phyloP scores from a whole-genome alignment of 1,140 invertebrate species.

The Hypothenemus hampei region DNA sequence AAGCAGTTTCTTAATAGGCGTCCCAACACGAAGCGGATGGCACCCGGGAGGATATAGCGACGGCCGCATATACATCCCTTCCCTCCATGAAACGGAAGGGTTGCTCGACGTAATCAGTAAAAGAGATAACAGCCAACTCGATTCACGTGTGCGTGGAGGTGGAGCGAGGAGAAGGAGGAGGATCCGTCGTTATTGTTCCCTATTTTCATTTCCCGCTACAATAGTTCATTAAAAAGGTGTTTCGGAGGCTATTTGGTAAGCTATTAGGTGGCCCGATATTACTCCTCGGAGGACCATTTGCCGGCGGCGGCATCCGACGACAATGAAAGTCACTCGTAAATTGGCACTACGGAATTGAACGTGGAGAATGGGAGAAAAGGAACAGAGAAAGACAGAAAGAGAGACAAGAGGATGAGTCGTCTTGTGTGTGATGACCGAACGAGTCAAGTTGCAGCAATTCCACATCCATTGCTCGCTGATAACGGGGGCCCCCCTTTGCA shows the following conservation, averaged over 20 bases:
- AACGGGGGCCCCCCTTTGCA: constrained; percentile 30
- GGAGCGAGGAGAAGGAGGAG: constrained; percentile 26
- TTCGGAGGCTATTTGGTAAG: constrained; percentile 60
- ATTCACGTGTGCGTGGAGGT: constrained; percentile 32
- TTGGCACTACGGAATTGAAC: constrained; percentile 31
- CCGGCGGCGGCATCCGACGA: constrained; percentile 43
- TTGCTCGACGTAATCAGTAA: constrained; percentile 34
- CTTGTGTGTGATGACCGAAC: constrained; percentile 22
- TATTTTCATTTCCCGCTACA: constrained; percentile 60
- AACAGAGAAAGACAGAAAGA: constrained; percentile 14
- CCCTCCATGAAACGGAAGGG: constrained; percentile 37
- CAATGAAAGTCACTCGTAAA: constrained; percentile 45
- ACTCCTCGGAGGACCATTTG: constrained; percentile 58
- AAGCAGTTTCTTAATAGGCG: constrained; percentile 39
- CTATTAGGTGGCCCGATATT: constrained; percentile 61
- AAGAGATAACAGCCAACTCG: constrained; percentile 30
- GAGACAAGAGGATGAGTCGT: constrained; percentile 23
- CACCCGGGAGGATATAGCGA: constrained; percentile 34
- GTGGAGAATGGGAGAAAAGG: constrained; percentile 8
- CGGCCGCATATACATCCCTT: constrained; percentile 31
- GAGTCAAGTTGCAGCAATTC: constrained; percentile 33
- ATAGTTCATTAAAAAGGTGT: constrained; percentile 70
- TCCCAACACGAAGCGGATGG: constrained; percentile 34
- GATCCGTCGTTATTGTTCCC: constrained; percentile 44
- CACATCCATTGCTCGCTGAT: constrained; percentile 31